Conservation (phyloP, 1,140 invertebrate genomes). For the Druon quercuslanigerum region DNA sequence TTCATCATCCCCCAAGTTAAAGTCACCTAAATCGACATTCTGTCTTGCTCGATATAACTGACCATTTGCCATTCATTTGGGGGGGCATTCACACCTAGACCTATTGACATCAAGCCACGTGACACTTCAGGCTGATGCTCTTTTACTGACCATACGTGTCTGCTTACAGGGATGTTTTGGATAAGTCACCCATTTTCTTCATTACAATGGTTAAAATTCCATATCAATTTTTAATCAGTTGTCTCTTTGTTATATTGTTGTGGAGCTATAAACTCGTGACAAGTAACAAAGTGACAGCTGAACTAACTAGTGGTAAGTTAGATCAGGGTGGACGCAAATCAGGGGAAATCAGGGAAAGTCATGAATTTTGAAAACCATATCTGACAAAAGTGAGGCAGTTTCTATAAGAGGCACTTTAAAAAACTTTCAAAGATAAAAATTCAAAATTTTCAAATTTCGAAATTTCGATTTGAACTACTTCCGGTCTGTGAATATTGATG, state of each 20-base stretch:
- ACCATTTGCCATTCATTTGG: slow-evolving; percentile 28
- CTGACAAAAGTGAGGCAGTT: too few relatives aligned
- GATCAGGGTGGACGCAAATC: too few relatives aligned
- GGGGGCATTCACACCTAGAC: slow-evolving; percentile 28
- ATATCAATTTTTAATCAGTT: slow-evolving; percentile 10
- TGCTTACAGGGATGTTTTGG: slow-evolving; percentile 3
- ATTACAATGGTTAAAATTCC: background rate
- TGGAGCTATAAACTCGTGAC: too few relatives aligned
- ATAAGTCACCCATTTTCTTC: slow-evolving; percentile 5
- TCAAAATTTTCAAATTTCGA: too few relatives aligned
- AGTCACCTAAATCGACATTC: slow-evolving; percentile 14
- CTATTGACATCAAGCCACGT: slow-evolving; percentile 20
- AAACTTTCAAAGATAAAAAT: too few relatives aligned
- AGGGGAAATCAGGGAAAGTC: too few relatives aligned
- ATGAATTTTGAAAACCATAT: too few relatives aligned
- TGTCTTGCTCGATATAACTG: slow-evolving; percentile 9
- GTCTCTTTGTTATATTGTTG: background rate
- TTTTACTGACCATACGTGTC: slow-evolving; percentile 1
- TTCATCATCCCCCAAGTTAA: slow-evolving; percentile 16
- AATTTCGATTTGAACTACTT: too few relatives aligned
- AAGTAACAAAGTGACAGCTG: too few relatives aligned
- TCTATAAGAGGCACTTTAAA: too few relatives aligned
- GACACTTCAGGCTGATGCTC: background rate
- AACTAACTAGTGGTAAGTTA: too few relatives aligned
- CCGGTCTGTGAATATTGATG: too few relatives aligned